These are phyloP conservation scores for Dromococcyx pavoninus DNA, from an alignment of 2,797 vertebrate genomes.

Conservation along the genomic window DNA sequence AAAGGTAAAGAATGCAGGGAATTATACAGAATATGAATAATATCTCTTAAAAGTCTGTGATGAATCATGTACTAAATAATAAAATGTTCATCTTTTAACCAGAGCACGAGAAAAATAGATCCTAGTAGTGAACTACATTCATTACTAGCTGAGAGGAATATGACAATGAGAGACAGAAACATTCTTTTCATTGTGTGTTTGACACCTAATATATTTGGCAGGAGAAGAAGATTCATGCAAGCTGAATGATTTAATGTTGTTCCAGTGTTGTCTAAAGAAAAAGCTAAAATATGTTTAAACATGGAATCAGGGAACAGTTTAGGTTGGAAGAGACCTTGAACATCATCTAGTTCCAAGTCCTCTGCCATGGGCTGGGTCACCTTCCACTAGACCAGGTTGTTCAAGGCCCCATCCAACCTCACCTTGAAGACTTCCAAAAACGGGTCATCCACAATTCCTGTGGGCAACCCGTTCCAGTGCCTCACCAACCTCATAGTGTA, in stretches of 20 bases:
- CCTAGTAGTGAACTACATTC: not conserved
- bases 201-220: not conserved
- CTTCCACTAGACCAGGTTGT: no score
- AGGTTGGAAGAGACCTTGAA: no score
- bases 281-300: not conserved
- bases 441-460: no score
- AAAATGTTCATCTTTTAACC: not conserved
- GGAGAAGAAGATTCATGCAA: not conserved
- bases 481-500: no score
- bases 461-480: no score
- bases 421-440: no score
- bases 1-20: not conserved
- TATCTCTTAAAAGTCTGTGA: not conserved
- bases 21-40: not conserved
- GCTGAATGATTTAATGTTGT: not conserved
- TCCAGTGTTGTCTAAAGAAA: not conserved
- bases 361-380: no score
- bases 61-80: not conserved
- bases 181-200: not conserved
- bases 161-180: not conserved
- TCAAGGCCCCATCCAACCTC: no score
- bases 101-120: not conserved
- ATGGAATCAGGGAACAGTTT: no score
- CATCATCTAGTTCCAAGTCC: no score
- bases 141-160: not conserved